Evolutionary conservation across 2,797 vertebrate species (phyloP).

Genomic region (Rhabdomys pumilio): DNA sequence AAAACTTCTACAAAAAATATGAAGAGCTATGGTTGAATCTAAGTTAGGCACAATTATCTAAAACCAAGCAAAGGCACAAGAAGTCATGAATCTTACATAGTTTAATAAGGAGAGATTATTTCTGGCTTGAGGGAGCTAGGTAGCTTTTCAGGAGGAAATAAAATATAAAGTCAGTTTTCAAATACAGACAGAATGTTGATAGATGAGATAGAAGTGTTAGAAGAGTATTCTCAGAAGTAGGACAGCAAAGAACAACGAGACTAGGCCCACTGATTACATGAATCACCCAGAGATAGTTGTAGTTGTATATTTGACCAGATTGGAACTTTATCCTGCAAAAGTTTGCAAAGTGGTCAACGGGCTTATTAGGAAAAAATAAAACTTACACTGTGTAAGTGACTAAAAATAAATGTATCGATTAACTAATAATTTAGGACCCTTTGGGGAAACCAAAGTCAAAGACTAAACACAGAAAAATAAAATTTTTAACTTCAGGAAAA

Average conservation of each 20-base stretch:
- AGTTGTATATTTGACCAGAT: not conserved
- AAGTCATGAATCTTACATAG: not conserved
- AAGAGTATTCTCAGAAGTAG: not conserved
- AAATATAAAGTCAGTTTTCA: conserved; percentile 3
- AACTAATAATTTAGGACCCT: not conserved
- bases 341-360: not conserved
- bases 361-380: not conserved
- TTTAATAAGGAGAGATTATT: not conserved
- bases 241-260: not conserved
- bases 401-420: not conserved
- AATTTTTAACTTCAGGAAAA: not conserved
- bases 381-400: not conserved
- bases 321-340: not conserved
- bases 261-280: not conserved
- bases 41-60: not conserved
- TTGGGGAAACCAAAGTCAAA: not conserved
- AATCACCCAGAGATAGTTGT: not conserved
- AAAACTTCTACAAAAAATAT: not conserved
- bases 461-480: not conserved
- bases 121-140: not conserved
- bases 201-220: not conserved
- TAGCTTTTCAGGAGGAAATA: not conserved
- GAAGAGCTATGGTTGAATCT: not conserved
- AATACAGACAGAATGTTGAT: not conserved
- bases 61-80: not conserved